These are phyloP conservation scores for Callitettix versicolor DNA, from an alignment of 1,140 invertebrate species.

Conservation along the genomic window DNA sequence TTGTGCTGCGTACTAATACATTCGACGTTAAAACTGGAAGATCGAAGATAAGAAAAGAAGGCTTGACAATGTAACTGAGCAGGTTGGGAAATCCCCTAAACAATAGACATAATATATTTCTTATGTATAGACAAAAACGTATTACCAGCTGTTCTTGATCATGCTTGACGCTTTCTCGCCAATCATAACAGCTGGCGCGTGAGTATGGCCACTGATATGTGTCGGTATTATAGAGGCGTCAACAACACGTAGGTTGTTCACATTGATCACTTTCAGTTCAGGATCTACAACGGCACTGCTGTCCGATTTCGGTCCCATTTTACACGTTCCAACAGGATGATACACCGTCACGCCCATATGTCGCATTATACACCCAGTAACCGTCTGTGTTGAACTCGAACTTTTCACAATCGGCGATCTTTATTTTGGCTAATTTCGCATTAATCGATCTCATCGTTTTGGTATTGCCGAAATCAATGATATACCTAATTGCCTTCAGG, in stretches of 20 bases:
- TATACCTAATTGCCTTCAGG: slow-evolving; percentile 34
- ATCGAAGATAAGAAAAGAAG: too few species aligned
- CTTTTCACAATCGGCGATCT: slow-evolving; percentile 50
- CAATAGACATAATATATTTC: too few species aligned
- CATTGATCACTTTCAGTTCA: slow-evolving; percentile 45
- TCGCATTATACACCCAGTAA: slow-evolving; percentile 57
- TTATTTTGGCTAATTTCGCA: slow-evolving; percentile 35
- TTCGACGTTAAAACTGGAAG: too few species aligned
- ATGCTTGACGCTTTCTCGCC: slow-evolving; percentile 54
- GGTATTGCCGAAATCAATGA: slow-evolving; percentile 14
- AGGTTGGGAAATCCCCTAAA: too few species aligned
- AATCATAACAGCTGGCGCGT: slow-evolving; percentile 57
- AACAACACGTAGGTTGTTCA: slow-evolving; percentile 47
- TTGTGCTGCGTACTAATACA: too few species aligned
- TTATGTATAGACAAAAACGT: too few species aligned
- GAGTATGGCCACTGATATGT: slow-evolving; percentile 55
- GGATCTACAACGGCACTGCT: slow-evolving; percentile 46
- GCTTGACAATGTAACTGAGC: too few species aligned
- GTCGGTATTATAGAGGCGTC: slow-evolving; percentile 64
- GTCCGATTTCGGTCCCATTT: slow-evolving; percentile 50
- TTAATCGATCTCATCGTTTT: slow-evolving; percentile 23
- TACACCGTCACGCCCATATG: slow-evolving; percentile 36
- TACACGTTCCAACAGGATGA: slow-evolving; percentile 44
- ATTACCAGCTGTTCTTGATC: slow-evolving; percentile 43
- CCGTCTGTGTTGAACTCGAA: slow-evolving; percentile 47